phyloP scores from a whole-genome alignment of 2,797 vertebrate species.

The Fringilla coelebs region DNA sequence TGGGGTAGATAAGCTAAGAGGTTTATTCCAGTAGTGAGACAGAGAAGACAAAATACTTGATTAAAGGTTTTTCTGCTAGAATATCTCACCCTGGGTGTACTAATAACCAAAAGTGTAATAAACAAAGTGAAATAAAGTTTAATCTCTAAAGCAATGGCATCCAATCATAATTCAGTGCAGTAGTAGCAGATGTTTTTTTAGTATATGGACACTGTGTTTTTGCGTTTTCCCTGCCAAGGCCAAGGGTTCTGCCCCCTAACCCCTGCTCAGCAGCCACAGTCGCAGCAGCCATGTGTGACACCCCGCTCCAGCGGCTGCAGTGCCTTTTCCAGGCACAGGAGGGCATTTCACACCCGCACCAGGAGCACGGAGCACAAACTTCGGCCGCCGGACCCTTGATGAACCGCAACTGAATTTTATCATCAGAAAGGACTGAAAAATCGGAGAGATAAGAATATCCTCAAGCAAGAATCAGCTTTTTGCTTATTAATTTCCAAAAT shows the following conservation, averaged over 20 bases:
- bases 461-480: not conserved
- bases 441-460: not conserved
- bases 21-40: not conserved
- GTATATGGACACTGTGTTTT: rapidly evolving
- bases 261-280: not conserved
- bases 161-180: not conserved
- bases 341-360: not conserved
- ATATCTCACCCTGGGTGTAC: not conserved
- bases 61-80: not conserved
- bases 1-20: not conserved
- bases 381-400: not conserved
- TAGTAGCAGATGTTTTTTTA: not conserved
- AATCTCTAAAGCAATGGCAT: not conserved
- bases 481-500: not conserved
- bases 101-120: not conserved
- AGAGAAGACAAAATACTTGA: not conserved
- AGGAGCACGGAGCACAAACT: not conserved
- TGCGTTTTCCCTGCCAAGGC: not conserved
- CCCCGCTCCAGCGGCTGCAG: not conserved
- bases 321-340: constrained; percentile 42
- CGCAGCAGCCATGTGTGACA: not conserved
- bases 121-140: not conserved
- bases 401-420: not conserved
- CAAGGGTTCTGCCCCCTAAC: not conserved
- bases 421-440: not conserved